Percentiles rank a stretch among this genome's conserved stretches.
phyloP scores from a whole-genome alignment of 1,140 invertebrate species.

The Zaprionus lachaisei region DNA sequence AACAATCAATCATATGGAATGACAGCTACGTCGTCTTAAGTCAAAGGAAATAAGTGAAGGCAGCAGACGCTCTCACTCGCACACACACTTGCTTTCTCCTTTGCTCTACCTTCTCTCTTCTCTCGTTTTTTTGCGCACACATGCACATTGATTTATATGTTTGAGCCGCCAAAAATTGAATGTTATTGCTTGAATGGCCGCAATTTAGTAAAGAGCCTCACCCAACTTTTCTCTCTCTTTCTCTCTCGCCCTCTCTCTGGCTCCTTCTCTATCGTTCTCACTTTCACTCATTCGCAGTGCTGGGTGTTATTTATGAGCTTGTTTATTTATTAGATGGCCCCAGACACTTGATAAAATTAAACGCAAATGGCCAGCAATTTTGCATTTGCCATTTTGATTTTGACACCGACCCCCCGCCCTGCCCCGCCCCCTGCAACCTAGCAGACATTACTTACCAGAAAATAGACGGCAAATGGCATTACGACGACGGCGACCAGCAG shows the following conservation, averaged over 20 bases:
- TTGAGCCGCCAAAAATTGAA: conserved; percentile 77
- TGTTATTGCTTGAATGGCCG: conserved; percentile 80
- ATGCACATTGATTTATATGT: conserved; percentile 74
- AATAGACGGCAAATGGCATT: conserved; percentile 99
- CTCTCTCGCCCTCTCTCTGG: background rate
- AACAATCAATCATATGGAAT: conserved; percentile 78
- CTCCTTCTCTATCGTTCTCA: background rate
- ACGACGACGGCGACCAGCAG: conserved; percentile 97
- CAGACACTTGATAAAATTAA: conserved; percentile 80
- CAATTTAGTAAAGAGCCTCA: conserved; percentile 77
- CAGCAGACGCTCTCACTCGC: conserved; percentile 7
- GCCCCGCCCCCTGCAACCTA: background rate
- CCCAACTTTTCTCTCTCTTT: background rate
- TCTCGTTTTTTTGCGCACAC: conserved; percentile 25
- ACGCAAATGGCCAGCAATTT: conserved; percentile 72
- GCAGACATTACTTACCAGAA: conserved; percentile 92
- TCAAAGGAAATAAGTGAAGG: conserved; percentile 55
- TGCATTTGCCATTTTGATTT: conserved; percentile 70
- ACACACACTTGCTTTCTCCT: background rate
- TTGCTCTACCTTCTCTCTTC: background rate
- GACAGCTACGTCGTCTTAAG: conserved; percentile 74
- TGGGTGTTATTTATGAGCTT: conserved; percentile 70
- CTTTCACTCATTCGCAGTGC: conserved; percentile 1
- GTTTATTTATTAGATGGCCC: conserved; percentile 78
- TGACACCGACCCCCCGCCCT: conserved; percentile 13